Evolutionary conservation across 1,140 invertebrate species (phyloP).

Genomic region (Oryctes rhinoceros): DNA sequence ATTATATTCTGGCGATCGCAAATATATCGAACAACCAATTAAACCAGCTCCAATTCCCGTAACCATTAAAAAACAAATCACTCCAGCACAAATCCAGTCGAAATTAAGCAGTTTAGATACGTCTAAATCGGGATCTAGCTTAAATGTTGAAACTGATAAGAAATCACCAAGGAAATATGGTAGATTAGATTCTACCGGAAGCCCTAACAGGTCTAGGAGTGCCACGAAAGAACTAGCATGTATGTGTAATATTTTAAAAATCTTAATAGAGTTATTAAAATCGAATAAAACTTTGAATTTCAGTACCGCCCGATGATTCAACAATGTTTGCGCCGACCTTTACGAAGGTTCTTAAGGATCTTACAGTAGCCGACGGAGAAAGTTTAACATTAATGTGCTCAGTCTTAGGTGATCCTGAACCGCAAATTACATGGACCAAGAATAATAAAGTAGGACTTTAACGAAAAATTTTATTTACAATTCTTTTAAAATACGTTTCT

Average conservation of each 20-base stretch:
- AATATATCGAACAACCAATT: constrained; percentile 82
- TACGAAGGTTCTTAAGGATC: constrained; percentile 73
- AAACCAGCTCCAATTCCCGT: constrained; percentile 79
- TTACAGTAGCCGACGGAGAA: constrained; percentile 83
- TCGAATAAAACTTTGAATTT: constrained; percentile 47
- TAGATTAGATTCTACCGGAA: constrained; percentile 75
- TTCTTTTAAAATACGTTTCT: constrained; percentile 45
- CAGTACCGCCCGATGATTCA: constrained; percentile 85
- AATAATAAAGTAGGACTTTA: constrained; percentile 69
- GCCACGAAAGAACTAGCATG: constrained; percentile 89
- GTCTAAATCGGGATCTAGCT: constrained; percentile 56
- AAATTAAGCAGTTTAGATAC: constrained; percentile 55
- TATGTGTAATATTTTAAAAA: constrained; percentile 63
- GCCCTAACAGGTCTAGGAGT: constrained; percentile 83
- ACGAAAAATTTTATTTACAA: constrained; percentile 42
- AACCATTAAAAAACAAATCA: constrained; percentile 67
- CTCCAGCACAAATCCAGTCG: constrained; percentile 46
- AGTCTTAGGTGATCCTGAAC: constrained; percentile 91
- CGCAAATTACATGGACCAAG: constrained; percentile 87
- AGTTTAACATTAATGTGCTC: constrained; percentile 78
- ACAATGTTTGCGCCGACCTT: constrained; percentile 87
- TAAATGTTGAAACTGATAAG: constrained; percentile 61
- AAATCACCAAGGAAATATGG: constrained; percentile 76
- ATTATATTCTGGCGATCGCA: constrained; percentile 85
- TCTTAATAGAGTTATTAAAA: neutral